These are phyloP conservation scores for Nomada goodeniana DNA, from an alignment of 2,888 invertebrate genomes.

Conservation along the genomic window DNA sequence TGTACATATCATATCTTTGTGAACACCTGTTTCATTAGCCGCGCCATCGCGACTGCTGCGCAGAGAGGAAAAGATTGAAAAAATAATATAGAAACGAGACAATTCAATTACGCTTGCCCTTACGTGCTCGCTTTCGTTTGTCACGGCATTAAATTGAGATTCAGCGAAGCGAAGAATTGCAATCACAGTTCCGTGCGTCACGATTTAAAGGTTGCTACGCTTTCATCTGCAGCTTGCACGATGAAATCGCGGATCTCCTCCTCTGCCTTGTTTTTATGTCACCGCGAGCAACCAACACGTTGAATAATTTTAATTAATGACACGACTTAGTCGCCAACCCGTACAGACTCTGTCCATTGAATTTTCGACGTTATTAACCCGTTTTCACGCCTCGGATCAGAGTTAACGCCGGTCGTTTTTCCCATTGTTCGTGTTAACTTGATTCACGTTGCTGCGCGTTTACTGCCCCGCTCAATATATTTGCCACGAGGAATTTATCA, in stretches of 20 bases:
- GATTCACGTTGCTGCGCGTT: neutral
- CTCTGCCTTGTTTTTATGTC: neutral
- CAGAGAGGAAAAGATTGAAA: neutral
- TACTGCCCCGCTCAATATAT: too few relatives aligned
- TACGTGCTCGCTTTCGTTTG: constrained; percentile 5
- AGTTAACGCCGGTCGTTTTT: neutral
- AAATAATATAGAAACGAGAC: neutral
- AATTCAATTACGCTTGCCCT: neutral
- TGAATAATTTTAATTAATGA: constrained; percentile 45
- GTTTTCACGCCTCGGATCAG: neutral
- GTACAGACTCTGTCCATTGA: neutral
- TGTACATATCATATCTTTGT: neutral
- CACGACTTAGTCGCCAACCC: constrained; percentile 30
- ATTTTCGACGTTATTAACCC: constrained; percentile 21
- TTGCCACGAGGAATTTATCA: too few relatives aligned
- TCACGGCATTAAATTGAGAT: neutral
- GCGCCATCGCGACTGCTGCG: neutral
- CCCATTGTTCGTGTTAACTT: neutral
- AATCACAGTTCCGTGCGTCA: constrained; percentile 33
- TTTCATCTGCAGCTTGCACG: constrained; percentile 10
- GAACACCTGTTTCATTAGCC: too few relatives aligned
- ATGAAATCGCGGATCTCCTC: neutral
- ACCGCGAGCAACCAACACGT: neutral
- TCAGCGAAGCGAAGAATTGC: constrained; percentile 15
- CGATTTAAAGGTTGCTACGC: constrained; percentile 21